phyloP scores from a whole-genome alignment of 2,113 vertebrate genomes.

The Paramisgurnus dabryanus region DNA sequence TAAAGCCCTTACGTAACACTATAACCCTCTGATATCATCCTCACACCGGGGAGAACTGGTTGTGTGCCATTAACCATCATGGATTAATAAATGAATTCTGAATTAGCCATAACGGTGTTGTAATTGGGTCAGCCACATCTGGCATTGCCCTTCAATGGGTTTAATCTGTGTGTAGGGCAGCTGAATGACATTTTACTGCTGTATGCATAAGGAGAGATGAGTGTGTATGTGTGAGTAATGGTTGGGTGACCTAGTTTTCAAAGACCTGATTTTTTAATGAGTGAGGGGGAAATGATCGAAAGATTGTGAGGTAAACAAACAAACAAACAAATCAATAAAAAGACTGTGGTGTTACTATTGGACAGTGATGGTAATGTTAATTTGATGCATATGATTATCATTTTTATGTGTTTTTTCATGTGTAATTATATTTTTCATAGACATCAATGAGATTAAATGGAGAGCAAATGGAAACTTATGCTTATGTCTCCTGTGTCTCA shows the following conservation, averaged over 20 bases:
- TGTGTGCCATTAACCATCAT: not conserved
- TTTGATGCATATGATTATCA: no score
- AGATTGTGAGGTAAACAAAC: not conserved
- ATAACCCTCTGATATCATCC: slow-evolving; percentile 63
- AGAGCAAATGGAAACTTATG: no score
- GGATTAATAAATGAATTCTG: slow-evolving; percentile 3
- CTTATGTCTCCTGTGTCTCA: no score
- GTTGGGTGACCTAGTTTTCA: slow-evolving; percentile 51
- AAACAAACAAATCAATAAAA: not conserved
- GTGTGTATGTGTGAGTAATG: slow-evolving; percentile 51
- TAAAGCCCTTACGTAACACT: slow-evolving; percentile 76
- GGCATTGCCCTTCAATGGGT: slow-evolving; percentile 38
- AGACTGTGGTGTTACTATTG: no score
- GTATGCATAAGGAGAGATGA: slow-evolving; percentile 26
- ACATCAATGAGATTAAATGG: no score
- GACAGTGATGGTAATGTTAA: no score
- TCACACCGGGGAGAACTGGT: slow-evolving; percentile 50
- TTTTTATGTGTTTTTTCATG: no score
- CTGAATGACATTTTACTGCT: slow-evolving; percentile 16
- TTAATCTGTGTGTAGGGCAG: slow-evolving; percentile 37
- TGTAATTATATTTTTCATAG: no score
- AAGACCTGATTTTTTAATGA: slow-evolving; percentile 33
- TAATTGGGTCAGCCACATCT: slow-evolving; percentile 31
- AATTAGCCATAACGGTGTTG: not conserved
- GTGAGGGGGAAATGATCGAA: slow-evolving; percentile 6